Percentiles rank a stretch among this genome's conserved stretches.
phyloP scores from a whole-genome alignment of 2,797 vertebrate species.

The Gymnocypris eckloni region DNA sequence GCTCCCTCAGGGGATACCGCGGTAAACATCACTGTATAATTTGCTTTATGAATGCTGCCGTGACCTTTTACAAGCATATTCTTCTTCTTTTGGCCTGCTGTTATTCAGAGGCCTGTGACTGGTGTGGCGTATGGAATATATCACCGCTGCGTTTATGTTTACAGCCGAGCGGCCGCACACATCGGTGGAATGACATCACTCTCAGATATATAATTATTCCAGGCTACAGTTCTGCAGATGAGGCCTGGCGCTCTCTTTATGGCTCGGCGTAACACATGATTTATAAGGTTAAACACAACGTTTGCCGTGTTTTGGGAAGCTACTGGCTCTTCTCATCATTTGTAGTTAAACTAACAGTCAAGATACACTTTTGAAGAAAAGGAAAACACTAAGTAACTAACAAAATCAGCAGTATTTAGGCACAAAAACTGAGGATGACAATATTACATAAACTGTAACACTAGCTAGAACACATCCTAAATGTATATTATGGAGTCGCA shows the following conservation, averaged over 20 bases:
- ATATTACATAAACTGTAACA: neutral
- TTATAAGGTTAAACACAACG: constrained; percentile 68
- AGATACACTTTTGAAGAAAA: neutral
- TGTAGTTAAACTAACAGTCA: neutral
- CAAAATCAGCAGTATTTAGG: neutral
- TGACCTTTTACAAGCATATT: constrained; percentile 64
- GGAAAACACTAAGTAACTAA: neutral
- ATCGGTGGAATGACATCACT: constrained; percentile 74
- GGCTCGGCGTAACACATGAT: constrained; percentile 69
- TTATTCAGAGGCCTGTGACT: constrained; percentile 53
- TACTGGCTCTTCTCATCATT: neutral
- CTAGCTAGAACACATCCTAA: neutral
- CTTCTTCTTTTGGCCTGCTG: constrained; percentile 53
- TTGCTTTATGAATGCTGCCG: constrained; percentile 27
- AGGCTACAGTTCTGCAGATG: constrained; percentile 73
- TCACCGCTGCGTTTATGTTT: constrained; percentile 60
- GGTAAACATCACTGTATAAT: constrained; percentile 59
- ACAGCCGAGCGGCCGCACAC: constrained; percentile 49
- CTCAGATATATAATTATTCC: constrained; percentile 77
- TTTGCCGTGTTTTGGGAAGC: constrained; percentile 25
- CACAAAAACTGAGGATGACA: neutral
- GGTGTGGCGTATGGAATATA: constrained; percentile 59
- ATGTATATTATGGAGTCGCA: neutral
- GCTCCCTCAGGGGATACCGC: constrained; percentile 40
- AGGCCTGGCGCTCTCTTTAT: constrained; percentile 67